phyloP scores from a whole-genome alignment of 37 sponge, comb jelly and placozoan genomes.

The Chondrilla cf. caribensis region DNA sequence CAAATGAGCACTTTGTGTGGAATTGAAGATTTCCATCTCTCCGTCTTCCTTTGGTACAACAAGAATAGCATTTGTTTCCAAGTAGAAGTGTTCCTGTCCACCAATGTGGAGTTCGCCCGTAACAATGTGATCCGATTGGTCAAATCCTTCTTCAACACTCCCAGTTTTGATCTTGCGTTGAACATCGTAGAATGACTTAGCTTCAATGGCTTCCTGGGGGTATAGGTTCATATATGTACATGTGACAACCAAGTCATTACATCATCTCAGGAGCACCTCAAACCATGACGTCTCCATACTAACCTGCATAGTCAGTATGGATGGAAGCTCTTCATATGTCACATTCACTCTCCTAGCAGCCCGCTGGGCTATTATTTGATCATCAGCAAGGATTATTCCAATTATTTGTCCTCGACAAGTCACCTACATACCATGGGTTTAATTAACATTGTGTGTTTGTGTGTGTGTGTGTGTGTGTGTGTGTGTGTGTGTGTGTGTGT shows the following conservation, averaged over 20 bases:
- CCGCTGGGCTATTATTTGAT: conserved; percentile 54
- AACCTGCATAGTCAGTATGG: conserved; percentile 64
- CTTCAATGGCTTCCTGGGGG: conserved; percentile 76
- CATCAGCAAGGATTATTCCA: conserved; percentile 69
- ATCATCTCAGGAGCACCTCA: too few relatives aligned
- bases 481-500: too few relatives aligned
- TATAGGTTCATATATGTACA: too few relatives aligned
- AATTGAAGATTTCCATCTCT: conserved; percentile 67
- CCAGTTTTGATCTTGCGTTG: conserved; percentile 10
- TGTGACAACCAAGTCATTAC: too few relatives aligned
- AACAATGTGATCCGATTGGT: conserved; percentile 19
- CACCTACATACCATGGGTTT: conserved; percentile 32
- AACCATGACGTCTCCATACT: too few relatives aligned
- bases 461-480: too few relatives aligned
- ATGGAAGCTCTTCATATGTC: conserved; percentile 58
- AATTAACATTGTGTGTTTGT: too few relatives aligned
- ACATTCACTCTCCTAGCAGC: conserved; percentile 69
- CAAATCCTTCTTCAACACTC: conserved; percentile 35
- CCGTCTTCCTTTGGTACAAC: conserved; percentile 76
- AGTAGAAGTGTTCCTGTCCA: conserved; percentile 91
- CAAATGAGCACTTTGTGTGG: conserved; percentile 54
- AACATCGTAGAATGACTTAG: conserved; percentile 30
- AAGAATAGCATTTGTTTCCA: conserved; percentile 74
- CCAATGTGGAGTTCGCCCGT: conserved; percentile 60
- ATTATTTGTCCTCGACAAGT: conserved; percentile 75